Evolutionary conservation across 2,113 vertebrate genomes (phyloP), one percentile per base, ranked within the genome.

Genomic region (Telmatochromis bifrenatus): DNA sequence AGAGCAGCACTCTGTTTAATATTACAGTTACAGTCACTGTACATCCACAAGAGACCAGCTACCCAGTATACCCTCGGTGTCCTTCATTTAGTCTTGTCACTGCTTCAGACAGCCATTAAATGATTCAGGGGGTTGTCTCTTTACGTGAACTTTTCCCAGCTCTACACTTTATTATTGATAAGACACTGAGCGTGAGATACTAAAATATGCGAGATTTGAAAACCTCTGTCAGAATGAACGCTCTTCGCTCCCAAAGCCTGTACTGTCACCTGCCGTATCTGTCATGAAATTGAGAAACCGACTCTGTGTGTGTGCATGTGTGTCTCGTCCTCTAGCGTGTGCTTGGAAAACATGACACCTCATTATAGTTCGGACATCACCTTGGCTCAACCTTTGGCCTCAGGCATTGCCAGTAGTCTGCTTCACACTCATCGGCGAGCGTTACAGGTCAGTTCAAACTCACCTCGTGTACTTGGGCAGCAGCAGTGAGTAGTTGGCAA

Each of bases 61-160:
- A 68, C 56, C 8, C 45, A 35, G 10, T 81, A 54, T 17, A 83
- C 70, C 26, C 62, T 88, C 90, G 2, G 8, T 89, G 86, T 93
- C 92, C 84, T 90, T 79, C 87, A 62, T 79, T 68, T 82, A 83
- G 83, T 85, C n/a, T 35, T 73, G 87, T 85, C 88, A 77, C 75
- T 49, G 58, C 91, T 75, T 89, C 58, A 86, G 53, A 87, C 81
- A 62, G 62, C 75, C 55, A 45, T 87, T 95, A 82, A 93, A 95
- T 94, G 85, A 94, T 95, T 95, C 89, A 94, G 79, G 9, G 87
- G 88, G 85, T 79, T 92, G 90, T 91, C 92, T 81, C 86, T 79
- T 82, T 82, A 73, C 83, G 87, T 86, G 86, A 87, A 94, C 89
- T 90, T 91, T 84, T 81, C 88, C 87, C 88, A 86, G 85, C 62